Evolutionary conservation across 2,113 vertebrate species (phyloP).

Genomic region (Gopherus flavomarginatus): DNA sequence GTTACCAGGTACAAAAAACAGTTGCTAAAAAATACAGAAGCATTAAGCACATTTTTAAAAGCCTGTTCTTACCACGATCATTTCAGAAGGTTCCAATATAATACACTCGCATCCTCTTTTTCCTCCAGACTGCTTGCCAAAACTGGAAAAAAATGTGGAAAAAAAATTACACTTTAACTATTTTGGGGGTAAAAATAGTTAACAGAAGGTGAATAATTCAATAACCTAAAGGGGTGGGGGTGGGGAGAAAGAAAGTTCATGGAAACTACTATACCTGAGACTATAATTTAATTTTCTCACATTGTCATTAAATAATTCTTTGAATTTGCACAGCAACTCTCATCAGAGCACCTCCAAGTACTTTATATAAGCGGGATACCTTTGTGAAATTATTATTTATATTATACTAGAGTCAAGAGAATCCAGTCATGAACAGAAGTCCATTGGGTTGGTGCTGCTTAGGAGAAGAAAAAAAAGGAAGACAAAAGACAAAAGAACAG

Average conservation of each 20-base stretch:
- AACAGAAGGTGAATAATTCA: neutral
- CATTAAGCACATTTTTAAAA: slow-evolving; percentile 49
- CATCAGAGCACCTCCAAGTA: neutral
- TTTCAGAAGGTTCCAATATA: slow-evolving; percentile 97
- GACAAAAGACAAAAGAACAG: neutral
- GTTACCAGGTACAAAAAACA: slow-evolving; percentile 31
- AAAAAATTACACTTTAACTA: slow-evolving; percentile 58
- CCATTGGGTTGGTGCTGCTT: no score
- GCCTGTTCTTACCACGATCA: slow-evolving; percentile 94
- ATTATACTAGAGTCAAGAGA: neutral
- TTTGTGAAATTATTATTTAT: neutral
- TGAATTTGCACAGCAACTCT: neutral
- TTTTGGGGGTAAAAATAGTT: slow-evolving; percentile 23
- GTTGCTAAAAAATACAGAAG: slow-evolving; percentile 54
- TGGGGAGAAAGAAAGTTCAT: neutral
- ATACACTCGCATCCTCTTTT: slow-evolving; percentile 97
- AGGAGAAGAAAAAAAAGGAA: neutral
- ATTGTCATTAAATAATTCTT: neutral
- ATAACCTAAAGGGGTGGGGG: neutral
- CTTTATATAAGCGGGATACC: neutral
- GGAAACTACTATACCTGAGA: neutral
- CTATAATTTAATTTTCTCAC: neutral
- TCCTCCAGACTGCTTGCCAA: slow-evolving; percentile 96
- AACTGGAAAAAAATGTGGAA: slow-evolving; percentile 80
- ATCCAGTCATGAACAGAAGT: neutral